Evolutionary conservation across 2,113 vertebrate species (phyloP).

Genomic region (Polypterus bichir): DNA sequence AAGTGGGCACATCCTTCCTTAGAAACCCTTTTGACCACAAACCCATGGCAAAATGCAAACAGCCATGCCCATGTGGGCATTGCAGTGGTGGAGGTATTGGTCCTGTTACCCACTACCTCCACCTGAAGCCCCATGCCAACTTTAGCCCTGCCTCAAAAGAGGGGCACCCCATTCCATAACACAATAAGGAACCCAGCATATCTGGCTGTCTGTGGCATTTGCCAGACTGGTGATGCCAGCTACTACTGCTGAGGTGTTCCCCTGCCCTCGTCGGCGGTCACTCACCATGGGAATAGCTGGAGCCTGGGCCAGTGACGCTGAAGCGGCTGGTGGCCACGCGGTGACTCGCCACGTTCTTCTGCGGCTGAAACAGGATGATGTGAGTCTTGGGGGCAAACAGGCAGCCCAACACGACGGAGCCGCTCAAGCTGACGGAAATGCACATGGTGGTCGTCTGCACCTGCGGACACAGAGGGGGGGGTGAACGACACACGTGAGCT

Average conservation of each 20-base stretch:
- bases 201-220: too few relatives aligned
- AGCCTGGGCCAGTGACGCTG: constrained; percentile 56
- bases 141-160: neutral
- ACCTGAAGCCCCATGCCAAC: neutral
- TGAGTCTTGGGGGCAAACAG: constrained; percentile 90
- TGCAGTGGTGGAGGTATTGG: too few relatives aligned
- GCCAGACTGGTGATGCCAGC: too few relatives aligned
- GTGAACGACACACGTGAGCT: neutral
- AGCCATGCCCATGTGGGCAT: too few relatives aligned
- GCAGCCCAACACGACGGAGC: constrained; percentile 89
- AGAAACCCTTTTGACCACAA: too few relatives aligned
- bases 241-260: too few relatives aligned
- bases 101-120: too few relatives aligned
- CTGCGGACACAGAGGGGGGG: constrained; percentile 36
- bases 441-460: constrained; percentile 98
- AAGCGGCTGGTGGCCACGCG: constrained; percentile 71
- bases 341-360: constrained; percentile 85
- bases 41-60: too few relatives aligned
- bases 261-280: too few relatives aligned
- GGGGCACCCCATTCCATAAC: neutral
- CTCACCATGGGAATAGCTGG: constrained; percentile 70
- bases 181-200: too few relatives aligned
- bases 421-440: constrained; percentile 90
- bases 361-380: constrained; percentile 95
- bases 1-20: too few relatives aligned